Evolutionary conservation across 2,797 vertebrate genomes (phyloP), one percentile per base, ranked within the genome.

Genomic region (Falco peregrinus): DNA sequence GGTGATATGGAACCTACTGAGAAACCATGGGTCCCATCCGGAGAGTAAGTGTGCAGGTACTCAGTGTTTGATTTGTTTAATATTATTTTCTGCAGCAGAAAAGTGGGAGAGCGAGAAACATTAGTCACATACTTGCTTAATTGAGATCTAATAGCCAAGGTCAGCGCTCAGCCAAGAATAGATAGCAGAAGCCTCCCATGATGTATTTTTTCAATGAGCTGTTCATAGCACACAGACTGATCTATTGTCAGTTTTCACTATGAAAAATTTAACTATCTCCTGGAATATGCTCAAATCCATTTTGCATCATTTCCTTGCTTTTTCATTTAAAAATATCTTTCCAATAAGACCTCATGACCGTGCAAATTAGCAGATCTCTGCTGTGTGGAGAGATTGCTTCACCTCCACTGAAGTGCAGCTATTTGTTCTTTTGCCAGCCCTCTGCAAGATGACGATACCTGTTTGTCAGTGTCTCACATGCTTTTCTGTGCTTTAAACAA

Each of bases 281-380:
- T 91, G 89, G 87, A 96, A 96, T 75, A 83, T 48, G 56, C 54
- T 83, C 82, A 86, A 70, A 93, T 81, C 76, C 81, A 85, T 95
- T 94, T 91, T 93, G 90, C 70, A 84, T 94, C 6, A 91, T 91
- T 91, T 87, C 60, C 90, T 75, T 89, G 71, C 71, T 96, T 92
- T 93, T 90, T 96, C 92, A 93, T 95, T 85, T 82, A 87, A 96
- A 96, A 95, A 91, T 86, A 96, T 94, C 68, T 95, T 93, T 84
- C 63, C 63, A 68, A 6, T 57, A 67, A 94, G 87, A 92, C 91
- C 83, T 95, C 59, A 85, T 70, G 90, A 91, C 87, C 26, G 1
- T 48, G 65, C 28, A 93, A 95, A 95, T 96, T 78, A 93, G 79
- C 68, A 82, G 59, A 67, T 68, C 41, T 75, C 35, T 92, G 78